A percentile compares a stretch with the other conserved stretches of the same genome.
Evolutionary conservation across 2,113 vertebrate species (phyloP).

Genomic region (Edolisoma coerulescens): DNA sequence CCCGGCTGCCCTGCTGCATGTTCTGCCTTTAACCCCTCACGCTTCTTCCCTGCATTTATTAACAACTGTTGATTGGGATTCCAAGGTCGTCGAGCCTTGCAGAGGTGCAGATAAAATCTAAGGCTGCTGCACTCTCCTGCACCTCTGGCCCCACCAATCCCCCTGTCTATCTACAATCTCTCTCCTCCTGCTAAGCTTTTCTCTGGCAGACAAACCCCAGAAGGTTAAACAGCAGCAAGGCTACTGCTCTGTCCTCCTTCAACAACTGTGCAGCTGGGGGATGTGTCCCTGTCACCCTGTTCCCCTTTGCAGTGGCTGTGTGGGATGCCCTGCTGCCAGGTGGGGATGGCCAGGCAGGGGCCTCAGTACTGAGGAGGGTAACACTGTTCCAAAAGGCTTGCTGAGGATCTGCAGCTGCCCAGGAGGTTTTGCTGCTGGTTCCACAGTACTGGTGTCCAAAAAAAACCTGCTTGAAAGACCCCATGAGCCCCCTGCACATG

Average conservation of each 20-base stretch:
- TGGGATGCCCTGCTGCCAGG: not conserved
- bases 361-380: accelerated
- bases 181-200: not conserved
- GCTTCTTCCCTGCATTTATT: not conserved
- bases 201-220: not conserved
- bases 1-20: not conserved
- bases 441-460: not conserved
- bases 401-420: not conserved
- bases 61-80: slow-evolving; percentile 7
- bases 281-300: accelerated
- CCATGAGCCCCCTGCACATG: accelerated
- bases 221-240: not conserved
- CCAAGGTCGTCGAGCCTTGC: not conserved
- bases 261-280: accelerated
- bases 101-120: not conserved
- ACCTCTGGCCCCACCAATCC: not conserved
- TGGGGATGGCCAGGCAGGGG: not conserved
- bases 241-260: not conserved
- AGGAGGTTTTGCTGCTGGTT: not conserved
- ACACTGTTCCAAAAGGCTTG: not conserved
- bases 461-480: accelerated
- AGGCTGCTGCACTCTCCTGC: not conserved
- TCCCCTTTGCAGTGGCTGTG: not conserved
- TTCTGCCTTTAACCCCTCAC: not conserved
- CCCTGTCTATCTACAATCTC: not conserved